phyloP scores from a whole-genome alignment of 2,888 invertebrate species.

The Thysanoteuthis rhombus region DNA sequence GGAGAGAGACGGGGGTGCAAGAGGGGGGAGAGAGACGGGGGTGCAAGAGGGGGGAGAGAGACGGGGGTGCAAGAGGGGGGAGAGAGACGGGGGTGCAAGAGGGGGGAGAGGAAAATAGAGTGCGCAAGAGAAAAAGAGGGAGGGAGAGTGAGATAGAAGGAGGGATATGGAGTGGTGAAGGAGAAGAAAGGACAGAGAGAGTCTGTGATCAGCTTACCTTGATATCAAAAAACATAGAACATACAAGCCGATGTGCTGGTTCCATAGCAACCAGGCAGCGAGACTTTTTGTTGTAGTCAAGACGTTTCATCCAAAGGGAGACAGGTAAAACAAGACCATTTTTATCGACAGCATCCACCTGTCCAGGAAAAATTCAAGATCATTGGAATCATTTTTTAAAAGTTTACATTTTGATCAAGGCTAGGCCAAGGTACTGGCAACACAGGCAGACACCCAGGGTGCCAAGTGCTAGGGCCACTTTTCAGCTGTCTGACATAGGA shows the following conservation, averaged over 20 bases:
- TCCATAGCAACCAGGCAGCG: conserved; percentile 77
- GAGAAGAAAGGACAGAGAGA: not conserved
- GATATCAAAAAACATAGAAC: conserved; percentile 69
- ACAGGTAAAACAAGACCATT: conserved; percentile 74
- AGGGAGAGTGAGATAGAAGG: not conserved
- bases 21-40: too few species aligned
- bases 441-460: too few species aligned
- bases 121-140: not conserved
- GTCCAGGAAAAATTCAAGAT: conserved; percentile 40
- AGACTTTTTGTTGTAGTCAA: conserved; percentile 62
- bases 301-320: conserved; percentile 74
- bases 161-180: not conserved
- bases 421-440: too few species aligned
- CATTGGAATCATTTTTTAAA: not conserved
- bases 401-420: not conserved
- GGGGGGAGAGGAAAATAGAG: too few species aligned
- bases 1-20: too few species aligned
- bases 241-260: conserved; percentile 75
- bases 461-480: too few species aligned
- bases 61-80: too few species aligned
- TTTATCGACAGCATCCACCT: conserved; percentile 75
- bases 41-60: too few species aligned
- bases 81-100: too few species aligned
- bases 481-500: too few species aligned
- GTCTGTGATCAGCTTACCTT: conserved; percentile 46